phyloP scores from a whole-genome alignment of 2,797 vertebrate genomes.

The Enteromius anoplus region DNA sequence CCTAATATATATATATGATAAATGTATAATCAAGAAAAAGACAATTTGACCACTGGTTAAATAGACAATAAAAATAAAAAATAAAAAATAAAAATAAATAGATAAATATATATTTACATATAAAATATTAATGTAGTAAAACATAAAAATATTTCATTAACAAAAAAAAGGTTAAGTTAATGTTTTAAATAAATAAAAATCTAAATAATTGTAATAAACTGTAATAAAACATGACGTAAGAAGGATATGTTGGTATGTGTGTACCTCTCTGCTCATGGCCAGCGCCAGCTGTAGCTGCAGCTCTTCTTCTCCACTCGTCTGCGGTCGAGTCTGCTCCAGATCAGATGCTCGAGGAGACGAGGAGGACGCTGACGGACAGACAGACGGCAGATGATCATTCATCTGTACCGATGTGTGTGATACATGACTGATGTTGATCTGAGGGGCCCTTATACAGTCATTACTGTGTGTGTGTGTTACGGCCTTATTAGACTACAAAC shows the following conservation, averaged over 20 bases:
- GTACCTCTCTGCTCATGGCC: slow-evolving; percentile 85
- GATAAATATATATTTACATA: no score
- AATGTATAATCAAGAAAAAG: no score
- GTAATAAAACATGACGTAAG: no score
- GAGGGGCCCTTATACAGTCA: neutral
- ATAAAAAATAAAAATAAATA: no score
- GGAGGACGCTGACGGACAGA: slow-evolving; percentile 78
- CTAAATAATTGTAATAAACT: no score
- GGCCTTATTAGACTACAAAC: neutral
- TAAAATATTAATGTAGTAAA: no score
- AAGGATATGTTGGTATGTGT: neutral
- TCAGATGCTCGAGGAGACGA: slow-evolving; percentile 88
- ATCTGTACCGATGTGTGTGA: neutral
- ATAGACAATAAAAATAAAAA: no score
- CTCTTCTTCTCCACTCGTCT: slow-evolving; percentile 94
- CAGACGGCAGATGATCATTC: neutral
- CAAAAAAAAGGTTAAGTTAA: neutral
- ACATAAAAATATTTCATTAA: neutral
- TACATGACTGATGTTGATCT: neutral
- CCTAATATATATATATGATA: no score
- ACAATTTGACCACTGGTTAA: no score
- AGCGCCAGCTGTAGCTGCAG: slow-evolving; percentile 92
- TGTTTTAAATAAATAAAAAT: no score
- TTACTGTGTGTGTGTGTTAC: neutral
- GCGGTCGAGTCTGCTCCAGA: slow-evolving; percentile 92